These are phyloP conservation scores for Sussaba pulchella DNA, from an alignment of 2,888 invertebrate species.

Conservation along the genomic window DNA sequence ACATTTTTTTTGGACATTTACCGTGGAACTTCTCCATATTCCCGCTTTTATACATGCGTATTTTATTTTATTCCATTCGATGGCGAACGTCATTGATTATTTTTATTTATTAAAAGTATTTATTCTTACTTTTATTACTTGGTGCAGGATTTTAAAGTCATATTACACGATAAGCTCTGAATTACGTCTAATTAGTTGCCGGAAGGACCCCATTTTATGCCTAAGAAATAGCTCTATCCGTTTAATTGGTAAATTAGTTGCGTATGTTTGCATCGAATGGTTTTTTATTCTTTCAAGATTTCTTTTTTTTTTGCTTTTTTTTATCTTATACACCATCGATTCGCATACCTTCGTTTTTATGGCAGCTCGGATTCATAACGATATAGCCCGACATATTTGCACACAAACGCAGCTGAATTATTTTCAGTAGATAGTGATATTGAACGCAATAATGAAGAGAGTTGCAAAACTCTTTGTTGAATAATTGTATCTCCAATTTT, in stretches of 20 bases:
- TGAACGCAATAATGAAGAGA: constrained; percentile 67
- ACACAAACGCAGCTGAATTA: constrained; percentile 57
- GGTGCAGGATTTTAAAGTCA: constrained; percentile 63
- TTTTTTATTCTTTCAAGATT: background rate
- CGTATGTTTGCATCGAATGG: constrained; percentile 6
- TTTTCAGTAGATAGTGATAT: constrained; percentile 61
- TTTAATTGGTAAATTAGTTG: constrained; percentile 29
- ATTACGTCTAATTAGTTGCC: constrained; percentile 56
- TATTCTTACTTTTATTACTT: constrained; percentile 52
- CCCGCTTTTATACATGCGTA: constrained; percentile 43
- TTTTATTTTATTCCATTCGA: constrained; percentile 57
- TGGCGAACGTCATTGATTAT: constrained; percentile 60
- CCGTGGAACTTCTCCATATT: constrained; percentile 58
- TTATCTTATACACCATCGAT: constrained; percentile 35
- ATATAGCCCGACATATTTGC: constrained; percentile 61
- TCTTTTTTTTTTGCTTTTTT: constrained; percentile 36
- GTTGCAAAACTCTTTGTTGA: constrained; percentile 53
- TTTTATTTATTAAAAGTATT: constrained; percentile 62
- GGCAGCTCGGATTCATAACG: constrained; percentile 59
- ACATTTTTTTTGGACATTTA: constrained; percentile 58
- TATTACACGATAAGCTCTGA: constrained; percentile 38
- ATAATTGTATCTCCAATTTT: constrained; percentile 55
- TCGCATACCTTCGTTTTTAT: constrained; percentile 53
- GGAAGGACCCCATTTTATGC: constrained; percentile 64
- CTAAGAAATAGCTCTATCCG: constrained; percentile 58